Evolutionary conservation across 2,888 invertebrate species (phyloP).

Genomic region (Antheraea yamamai): DNA sequence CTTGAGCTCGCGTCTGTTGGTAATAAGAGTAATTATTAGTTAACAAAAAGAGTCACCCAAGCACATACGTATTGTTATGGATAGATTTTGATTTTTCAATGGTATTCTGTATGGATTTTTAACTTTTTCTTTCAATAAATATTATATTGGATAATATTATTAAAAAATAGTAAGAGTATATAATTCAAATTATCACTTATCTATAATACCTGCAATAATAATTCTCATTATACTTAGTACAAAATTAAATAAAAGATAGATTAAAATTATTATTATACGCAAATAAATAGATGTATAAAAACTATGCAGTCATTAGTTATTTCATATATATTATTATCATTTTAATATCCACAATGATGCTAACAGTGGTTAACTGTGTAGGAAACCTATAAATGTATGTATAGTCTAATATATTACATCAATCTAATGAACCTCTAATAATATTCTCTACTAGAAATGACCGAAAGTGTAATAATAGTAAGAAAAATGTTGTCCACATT

Average conservation of each 20-base stretch:
- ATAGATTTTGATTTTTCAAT: not conserved
- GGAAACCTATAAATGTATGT: not conserved
- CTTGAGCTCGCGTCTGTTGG: conserved; percentile 79
- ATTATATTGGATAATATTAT: too few relatives aligned
- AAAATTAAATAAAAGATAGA: too few relatives aligned
- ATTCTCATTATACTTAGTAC: too few relatives aligned
- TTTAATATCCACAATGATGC: not conserved
- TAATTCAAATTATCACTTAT: too few relatives aligned
- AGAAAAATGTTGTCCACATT: not conserved
- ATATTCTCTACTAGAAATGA: too few relatives aligned
- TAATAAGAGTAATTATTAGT: conserved; percentile 30
- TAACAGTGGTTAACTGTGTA: not conserved
- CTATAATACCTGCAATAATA: too few relatives aligned
- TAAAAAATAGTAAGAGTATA: too few relatives aligned
- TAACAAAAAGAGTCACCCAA: not conserved
- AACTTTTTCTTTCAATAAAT: too few relatives aligned
- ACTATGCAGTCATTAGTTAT: not conserved
- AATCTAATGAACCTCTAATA: too few relatives aligned
- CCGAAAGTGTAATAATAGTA: not conserved
- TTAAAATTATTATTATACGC: not conserved
- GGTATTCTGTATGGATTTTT: not conserved
- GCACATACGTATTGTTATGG: not conserved
- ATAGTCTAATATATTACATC: not conserved
- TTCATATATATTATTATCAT: not conserved
- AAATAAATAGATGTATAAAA: not conserved